Conservation (phyloP, 1,140 invertebrate species). For the Ips nitidus region DNA sequence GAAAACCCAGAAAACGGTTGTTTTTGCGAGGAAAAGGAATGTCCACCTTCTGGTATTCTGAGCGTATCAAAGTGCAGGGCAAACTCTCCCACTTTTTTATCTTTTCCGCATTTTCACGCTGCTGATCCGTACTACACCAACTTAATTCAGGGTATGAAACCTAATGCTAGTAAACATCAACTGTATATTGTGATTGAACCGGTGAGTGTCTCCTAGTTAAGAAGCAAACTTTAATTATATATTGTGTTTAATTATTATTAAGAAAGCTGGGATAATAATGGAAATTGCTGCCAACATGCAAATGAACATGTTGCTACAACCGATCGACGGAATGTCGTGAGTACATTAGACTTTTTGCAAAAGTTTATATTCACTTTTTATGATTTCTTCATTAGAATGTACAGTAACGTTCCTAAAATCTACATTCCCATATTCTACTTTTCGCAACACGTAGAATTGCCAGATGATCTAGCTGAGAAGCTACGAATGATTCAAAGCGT, state of each 20-base stretch:
- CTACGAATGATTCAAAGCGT: conserved; percentile 44
- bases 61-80: conserved; percentile 63
- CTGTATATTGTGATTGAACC: conserved; percentile 75
- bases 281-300: conserved; percentile 65
- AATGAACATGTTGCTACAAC: conserved; percentile 73
- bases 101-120: conserved; percentile 77
- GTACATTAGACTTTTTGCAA: conserved; percentile 37
- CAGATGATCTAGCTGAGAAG: conserved; percentile 40
- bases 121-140: conserved; percentile 63
- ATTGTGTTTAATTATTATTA: conserved; percentile 20
- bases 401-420: conserved; percentile 44
- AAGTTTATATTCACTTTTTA: not conserved
- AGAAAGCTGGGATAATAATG: conserved; percentile 49
- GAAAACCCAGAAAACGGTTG: conserved; percentile 65
- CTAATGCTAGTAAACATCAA: conserved; percentile 59
- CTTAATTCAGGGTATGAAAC: conserved; percentile 56
- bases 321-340: conserved; percentile 64
- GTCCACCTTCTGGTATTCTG: conserved; percentile 64
- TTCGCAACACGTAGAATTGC: conserved; percentile 42
- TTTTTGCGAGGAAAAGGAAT: conserved; percentile 66
- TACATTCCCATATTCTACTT: conserved; percentile 49
- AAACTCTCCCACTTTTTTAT: conserved; percentile 72
- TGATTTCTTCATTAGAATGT: conserved; percentile 41
- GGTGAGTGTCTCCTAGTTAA: conserved; percentile 44
- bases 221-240: not conserved